Evolutionary conservation across 2,797 vertebrate species (phyloP), one percentile per base, ranked within the genome.

Genomic region (Crax fasciolata): DNA sequence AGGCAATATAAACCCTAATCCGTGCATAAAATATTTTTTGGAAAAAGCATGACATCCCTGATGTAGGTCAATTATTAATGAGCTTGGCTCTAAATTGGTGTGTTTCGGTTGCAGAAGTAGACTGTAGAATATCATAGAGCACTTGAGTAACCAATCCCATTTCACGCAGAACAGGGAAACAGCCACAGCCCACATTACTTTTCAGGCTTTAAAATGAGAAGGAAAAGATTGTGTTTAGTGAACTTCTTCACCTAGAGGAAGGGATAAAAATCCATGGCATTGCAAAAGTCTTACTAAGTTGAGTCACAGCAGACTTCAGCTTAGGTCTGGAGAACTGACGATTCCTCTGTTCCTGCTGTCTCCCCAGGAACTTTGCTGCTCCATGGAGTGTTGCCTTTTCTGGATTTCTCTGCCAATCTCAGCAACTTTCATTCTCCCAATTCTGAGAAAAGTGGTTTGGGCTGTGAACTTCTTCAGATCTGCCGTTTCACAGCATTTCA

Each of bases 51-150:
- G 27, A 66, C 27, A 65, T 94, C 49, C 55, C 51, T 75, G 65
- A 62, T 55, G 44, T 61, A 76, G 81, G 44, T 96, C 82, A 96
- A 89, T 97, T 94, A 92, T 96, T 97, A 86, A 96, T 91, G 79
- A 97, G n/a, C 12, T 92, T 92, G 86, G 86, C 59, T 95, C 46
- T 78, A 62, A 93, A 66, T 71, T 63, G 93, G 32, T 51, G 24
- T 95, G 61, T 94, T 96, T 96, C 86, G 84, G 11, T n/a, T 57
- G 57, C 72, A 93, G 67, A 88, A 95, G 57, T 58, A 85, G 55
- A 81, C 48, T 93, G 87, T 73, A 39, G 24, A 90, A 44, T 89
- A 93, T 96, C 76, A 49, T 84, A 78, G 59, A 94, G 67, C 48
- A 63, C 84, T 89, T 72, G 54, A 86, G 27, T 80, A 61, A 82